Base-by-base conservation (phyloP, 2,888 invertebrate genomes). In the Megalurothrips usitatus region DNA sequence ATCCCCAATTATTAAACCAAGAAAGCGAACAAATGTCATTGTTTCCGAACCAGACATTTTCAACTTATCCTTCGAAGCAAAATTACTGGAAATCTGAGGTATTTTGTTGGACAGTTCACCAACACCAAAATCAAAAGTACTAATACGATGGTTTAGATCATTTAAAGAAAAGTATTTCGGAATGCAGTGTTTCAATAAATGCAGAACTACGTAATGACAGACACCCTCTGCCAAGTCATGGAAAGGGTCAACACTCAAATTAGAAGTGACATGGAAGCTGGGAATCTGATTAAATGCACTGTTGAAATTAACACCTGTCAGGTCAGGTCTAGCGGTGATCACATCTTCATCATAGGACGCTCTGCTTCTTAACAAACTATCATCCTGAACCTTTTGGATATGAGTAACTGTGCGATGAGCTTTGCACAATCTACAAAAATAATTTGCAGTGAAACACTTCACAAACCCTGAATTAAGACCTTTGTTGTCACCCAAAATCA, bases 161-260 rank as follows among this genome's bases (percentile, higher is more conserved):
- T 63, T n/a, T n/a, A 63, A 9, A 19, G 63, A n/a, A 63, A 63
- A 63, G n/a, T 63, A 63, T n/a, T 63, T 63, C n/a, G 63, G 63
- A 19, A 63, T 63, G n/a, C 63, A 63, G 63, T 63, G 63, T 19
- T 63, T 17, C n/a, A 63, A n/a, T 19, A 63, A 63, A 17, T 63
- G 63, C 17, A 52, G 52, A 3, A 17, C 52, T 14, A 52, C 52
- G 17, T 52, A 52, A 52, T 52, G 52, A 6, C 52, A 52, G 17
- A 52, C 17, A 14, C 52, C 52, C 17, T 52, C 52, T 1, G 52
- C 52, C 52, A 52, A 14, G 17, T 52, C 52, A 52, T 52, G 52
- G 17, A 52, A 52, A 52, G 11, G 52, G 52, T 52, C 52, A 11
- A 52, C 52, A 14, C 14, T 14, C 11, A 52, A 52, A 52, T 52